A percentile compares a stretch with the other conserved stretches of the same genome.
Evolutionary conservation across 2,113 vertebrate species (phyloP).

Genomic region (Picathartes gymnocephalus): DNA sequence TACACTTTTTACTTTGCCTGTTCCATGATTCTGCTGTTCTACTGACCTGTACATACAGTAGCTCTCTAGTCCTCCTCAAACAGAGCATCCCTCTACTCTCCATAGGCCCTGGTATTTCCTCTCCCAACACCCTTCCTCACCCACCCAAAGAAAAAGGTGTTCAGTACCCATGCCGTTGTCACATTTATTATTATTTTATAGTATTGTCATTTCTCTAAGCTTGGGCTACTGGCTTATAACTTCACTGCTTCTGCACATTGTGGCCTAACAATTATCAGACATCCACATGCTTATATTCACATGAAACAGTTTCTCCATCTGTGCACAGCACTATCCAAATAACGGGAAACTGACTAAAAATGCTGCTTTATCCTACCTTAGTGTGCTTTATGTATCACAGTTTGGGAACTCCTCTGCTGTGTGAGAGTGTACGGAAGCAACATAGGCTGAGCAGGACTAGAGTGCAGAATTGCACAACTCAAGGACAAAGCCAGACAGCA

Average conservation of each 20-base stretch:
- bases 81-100: background rate
- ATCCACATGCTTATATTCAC: no score
- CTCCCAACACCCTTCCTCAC: no score
- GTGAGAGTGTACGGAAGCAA: background rate
- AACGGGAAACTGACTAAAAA: background rate
- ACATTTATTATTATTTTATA: no score
- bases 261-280: no score
- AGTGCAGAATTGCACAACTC: background rate
- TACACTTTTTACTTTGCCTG: background rate
- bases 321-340: background rate
- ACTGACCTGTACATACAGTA: no score
- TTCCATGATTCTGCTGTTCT: background rate
- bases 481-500: background rate
- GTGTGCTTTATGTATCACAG: background rate
- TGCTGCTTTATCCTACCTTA: background rate
- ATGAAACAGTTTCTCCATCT: background rate
- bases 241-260: no score
- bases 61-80: background rate
- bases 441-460: background rate
- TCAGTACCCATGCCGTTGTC: no score
- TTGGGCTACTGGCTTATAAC: no score
- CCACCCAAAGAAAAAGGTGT: no score
- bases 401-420: background rate
- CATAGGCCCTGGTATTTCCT: no score
- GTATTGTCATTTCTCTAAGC: no score